Evolutionary conservation across 1,140 invertebrate species (phyloP), one percentile per base, ranked within the genome.

Genomic region (Pseudomyrmex concolor): DNA sequence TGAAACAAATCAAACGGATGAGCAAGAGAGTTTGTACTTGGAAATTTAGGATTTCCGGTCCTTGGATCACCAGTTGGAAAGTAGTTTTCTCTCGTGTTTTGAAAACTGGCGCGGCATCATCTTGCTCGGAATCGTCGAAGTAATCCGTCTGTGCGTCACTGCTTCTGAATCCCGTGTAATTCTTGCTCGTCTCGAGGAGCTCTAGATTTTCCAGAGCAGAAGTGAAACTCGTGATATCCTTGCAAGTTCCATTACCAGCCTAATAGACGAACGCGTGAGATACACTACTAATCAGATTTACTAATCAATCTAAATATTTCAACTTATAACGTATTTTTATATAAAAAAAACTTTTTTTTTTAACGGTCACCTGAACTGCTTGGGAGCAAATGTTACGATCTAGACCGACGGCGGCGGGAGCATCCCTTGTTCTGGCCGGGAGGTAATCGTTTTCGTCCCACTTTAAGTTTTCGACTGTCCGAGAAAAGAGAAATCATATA

Each of bases 21-120:
- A 48, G 17, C 2, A 8, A 54, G 17, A 15, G 15, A 15, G 72
- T 63, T 78, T 71, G 64, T 86, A 93, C 93, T 91, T 93, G 93
- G 67, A 92, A 93, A 74, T 92, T 92, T 34, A 94, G 77, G 55
- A 92, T 92, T 55, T 94, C 91, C 0, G 89, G 80, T 66, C 89
- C 89, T 54, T 93, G 92, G 83, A 91, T 22, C 2, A 91, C 89
- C 34, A 92, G 60, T 74, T 86, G 83, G 3, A 92, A 90, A 0
- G 91, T 86, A 5, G 91, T 86, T 25, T 91, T 90, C 81, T 94
- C 91, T 84, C 90, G 88, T 54, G 91, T 93, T 82, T 90, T 90
- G 57, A 92, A 89, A 34, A 77, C 83, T 10, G 63, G 54, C 5
- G 59, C 25, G 45, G 60, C 64, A 1, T 60, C 64, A 12, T 85